These are phyloP conservation scores for Bombus pyrosoma DNA, from an alignment of 1,140 invertebrate species.

Conservation along the genomic window DNA sequence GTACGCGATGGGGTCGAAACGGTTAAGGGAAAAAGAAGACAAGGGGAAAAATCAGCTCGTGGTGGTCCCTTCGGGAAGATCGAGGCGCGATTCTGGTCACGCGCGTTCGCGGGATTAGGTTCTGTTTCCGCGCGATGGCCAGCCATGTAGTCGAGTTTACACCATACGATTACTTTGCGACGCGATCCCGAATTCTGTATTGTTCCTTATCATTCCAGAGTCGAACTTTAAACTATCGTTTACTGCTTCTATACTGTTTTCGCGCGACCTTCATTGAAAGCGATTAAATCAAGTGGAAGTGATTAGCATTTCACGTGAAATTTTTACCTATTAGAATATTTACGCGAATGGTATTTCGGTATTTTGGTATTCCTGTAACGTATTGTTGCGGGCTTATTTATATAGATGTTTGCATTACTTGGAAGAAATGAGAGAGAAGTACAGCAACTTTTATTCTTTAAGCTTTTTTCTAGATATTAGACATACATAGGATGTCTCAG, in stretches of 20 bases:
- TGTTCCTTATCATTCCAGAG: not conserved
- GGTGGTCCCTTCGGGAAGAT: slow-evolving; percentile 46
- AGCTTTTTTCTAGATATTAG: too few species aligned
- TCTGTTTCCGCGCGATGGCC: slow-evolving; percentile 73
- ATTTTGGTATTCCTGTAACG: not conserved
- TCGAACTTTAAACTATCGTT: not conserved
- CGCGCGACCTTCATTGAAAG: slow-evolving; percentile 24
- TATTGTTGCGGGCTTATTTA: too few species aligned
- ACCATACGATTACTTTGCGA: slow-evolving; percentile 60
- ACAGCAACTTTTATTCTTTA: too few species aligned
- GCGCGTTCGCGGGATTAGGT: slow-evolving; percentile 76
- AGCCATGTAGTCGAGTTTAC: slow-evolving; percentile 64
- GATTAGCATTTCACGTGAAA: not conserved
- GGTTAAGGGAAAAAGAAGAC: slow-evolving; percentile 51
- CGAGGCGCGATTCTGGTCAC: slow-evolving; percentile 72
- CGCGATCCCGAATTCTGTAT: slow-evolving; percentile 54
- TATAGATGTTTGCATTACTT: too few species aligned
- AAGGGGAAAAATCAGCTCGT: slow-evolving; percentile 57
- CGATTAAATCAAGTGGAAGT: slow-evolving; percentile 3
- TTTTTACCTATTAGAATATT: not conserved
- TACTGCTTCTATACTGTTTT: not conserved
- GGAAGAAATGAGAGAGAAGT: too few species aligned
- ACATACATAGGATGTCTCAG: too few species aligned
- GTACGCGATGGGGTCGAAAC: slow-evolving; percentile 47
- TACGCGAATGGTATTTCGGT: not conserved